Evolutionary conservation across 1,140 invertebrate genomes (phyloP).

Genomic region (Parasteatoda tepidariorum): DNA sequence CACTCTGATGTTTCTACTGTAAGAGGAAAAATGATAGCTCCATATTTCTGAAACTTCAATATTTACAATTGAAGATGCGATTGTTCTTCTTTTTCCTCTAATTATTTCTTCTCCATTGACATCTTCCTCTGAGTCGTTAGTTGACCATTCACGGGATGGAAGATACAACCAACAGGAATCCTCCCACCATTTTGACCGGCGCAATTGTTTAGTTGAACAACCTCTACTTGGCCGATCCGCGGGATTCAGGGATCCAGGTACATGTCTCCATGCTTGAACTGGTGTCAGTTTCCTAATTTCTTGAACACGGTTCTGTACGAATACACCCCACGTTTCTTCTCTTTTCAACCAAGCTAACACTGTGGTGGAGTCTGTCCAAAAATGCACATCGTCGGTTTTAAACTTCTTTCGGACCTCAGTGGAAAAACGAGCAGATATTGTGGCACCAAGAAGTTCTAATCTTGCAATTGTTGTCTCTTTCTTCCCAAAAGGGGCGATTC

Average conservation of each 20-base stretch:
- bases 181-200: constrained; percentile 1
- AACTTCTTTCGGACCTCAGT: neutral
- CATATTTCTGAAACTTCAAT: neutral
- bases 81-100: no score
- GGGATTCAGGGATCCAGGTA: constrained; percentile 2
- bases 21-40: constrained; percentile 7
- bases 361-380: neutral
- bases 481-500: constrained; percentile 16
- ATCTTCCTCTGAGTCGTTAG: neutral
- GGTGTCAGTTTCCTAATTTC: constrained; percentile 27
- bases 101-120: constrained; percentile 8
- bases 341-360: constrained; percentile 19
- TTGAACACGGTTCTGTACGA: constrained; percentile 11
- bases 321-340: neutral
- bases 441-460: constrained; percentile 11
- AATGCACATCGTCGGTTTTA: neutral
- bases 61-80: constrained; percentile 17
- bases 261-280: neutral
- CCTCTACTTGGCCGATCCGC: constrained; percentile 8
- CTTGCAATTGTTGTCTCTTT: constrained; percentile 7
- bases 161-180: neutral
- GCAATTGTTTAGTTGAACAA: neutral
- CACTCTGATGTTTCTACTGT: constrained; percentile 31
- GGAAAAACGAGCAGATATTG: constrained; percentile 17
- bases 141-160: constrained; percentile 23